Percentiles rank a stretch among this genome's conserved stretches.
Evolutionary conservation across 2,797 vertebrate species (phyloP).

Genomic region (Onychomys leucogaster): DNA sequence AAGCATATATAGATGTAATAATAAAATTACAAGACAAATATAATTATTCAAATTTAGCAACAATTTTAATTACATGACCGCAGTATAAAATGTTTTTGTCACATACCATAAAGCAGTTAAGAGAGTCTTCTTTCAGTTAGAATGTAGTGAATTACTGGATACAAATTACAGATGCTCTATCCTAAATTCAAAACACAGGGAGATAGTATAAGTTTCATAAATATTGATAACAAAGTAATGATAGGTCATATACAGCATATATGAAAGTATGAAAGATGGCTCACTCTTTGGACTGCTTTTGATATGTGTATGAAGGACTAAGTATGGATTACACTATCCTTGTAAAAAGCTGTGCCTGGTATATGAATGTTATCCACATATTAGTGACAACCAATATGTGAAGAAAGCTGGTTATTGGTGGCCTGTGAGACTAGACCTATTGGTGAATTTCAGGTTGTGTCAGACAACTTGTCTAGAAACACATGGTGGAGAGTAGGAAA

Average conservation of each 20-base stretch:
- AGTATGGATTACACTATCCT: fast-evolving
- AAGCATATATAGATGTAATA: no score
- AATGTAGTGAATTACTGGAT: no score
- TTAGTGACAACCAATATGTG: background rate
- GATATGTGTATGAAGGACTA: background rate
- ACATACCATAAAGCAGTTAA: no score
- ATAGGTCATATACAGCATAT: background rate
- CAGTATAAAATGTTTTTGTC: no score
- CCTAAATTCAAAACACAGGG: background rate
- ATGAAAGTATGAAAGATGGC: background rate
- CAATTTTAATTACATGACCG: no score
- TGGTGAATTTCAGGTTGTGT: background rate
- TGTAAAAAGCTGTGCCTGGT: background rate
- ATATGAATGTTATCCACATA: background rate
- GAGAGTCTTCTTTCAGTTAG: no score
- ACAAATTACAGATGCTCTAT: no score
- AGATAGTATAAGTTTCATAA: no score
- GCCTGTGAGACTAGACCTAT: background rate
- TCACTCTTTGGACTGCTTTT: background rate
- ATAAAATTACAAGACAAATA: no score
- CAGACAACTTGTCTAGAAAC: background rate
- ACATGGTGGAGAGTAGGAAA: background rate
- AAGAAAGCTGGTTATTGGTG: background rate
- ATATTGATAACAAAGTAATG: background rate
- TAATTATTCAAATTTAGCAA: no score